Evolutionary conservation across 2,888 invertebrate species (phyloP).

Genomic region (Therioaphis trifolii): DNA sequence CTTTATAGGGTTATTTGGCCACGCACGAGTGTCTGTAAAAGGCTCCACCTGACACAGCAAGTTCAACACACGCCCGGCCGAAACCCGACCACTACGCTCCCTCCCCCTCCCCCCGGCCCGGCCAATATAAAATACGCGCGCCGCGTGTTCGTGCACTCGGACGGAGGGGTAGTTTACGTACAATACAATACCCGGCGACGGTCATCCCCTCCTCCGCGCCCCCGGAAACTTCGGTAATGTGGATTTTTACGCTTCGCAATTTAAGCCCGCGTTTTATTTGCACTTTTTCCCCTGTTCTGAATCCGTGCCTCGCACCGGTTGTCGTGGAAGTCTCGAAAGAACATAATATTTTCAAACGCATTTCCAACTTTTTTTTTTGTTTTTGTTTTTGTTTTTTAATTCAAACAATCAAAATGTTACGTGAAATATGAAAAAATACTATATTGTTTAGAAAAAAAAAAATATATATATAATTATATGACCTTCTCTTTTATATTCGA

Average conservation of each 20-base stretch:
- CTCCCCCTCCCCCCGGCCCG: too few relatives aligned
- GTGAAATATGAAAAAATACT: too few relatives aligned
- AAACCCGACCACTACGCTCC: too few relatives aligned
- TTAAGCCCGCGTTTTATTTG: constrained; percentile 10
- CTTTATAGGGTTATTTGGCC: background rate
- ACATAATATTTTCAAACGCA: background rate
- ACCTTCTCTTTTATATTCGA: too few relatives aligned
- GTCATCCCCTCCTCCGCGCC: background rate
- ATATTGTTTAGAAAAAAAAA: too few relatives aligned
- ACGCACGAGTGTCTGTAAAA: constrained; percentile 36
- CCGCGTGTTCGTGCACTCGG: background rate
- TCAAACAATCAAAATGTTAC: too few relatives aligned
- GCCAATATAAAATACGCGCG: background rate
- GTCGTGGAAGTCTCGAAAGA: background rate
- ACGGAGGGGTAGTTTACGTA: background rate
- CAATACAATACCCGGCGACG: background rate
- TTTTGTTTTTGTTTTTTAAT: too few relatives aligned
- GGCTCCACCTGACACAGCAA: constrained; percentile 25
- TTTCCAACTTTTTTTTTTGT: constrained; percentile 17
- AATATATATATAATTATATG: too few relatives aligned
- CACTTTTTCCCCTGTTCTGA: background rate
- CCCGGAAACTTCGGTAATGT: background rate
- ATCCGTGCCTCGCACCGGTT: background rate
- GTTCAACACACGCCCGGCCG: background rate
- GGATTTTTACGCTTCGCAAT: constrained; percentile 28